Conservation (phyloP, 2,888 invertebrate genomes). For the Chorisops tibialis region DNA sequence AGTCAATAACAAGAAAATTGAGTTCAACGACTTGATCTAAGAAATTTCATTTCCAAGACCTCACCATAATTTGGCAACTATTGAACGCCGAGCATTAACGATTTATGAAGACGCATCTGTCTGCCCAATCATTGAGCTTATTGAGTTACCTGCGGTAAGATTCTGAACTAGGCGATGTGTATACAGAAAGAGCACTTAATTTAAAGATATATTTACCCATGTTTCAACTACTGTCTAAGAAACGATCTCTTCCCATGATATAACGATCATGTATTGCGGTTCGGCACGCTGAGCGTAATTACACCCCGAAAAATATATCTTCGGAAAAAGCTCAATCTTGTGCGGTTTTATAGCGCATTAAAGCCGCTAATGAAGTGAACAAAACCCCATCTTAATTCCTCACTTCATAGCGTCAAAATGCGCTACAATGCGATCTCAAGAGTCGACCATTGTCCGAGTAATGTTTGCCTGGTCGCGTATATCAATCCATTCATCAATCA, state of each 20-base stretch:
- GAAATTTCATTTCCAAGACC: conserved; percentile 5
- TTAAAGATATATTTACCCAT: conserved; percentile 24
- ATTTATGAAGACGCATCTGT: conserved; percentile 18
- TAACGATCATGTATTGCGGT: background rate
- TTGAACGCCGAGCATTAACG: background rate
- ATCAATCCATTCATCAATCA: conserved; percentile 17
- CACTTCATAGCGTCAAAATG: conserved; percentile 14
- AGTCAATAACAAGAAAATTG: conserved; percentile 5
- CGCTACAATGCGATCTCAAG: conserved; percentile 5
- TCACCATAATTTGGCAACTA: background rate
- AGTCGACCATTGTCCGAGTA: background rate
- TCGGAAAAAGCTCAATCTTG: background rate
- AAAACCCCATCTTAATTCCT: conserved; percentile 19
- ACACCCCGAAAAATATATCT: background rate
- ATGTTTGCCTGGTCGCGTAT: background rate
- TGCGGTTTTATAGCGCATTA: conserved; percentile 6
- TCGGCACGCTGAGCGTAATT: conserved; percentile 20
- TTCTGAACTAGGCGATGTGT: conserved; percentile 8
- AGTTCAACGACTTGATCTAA: conserved; percentile 1
- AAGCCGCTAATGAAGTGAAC: conserved; percentile 23
- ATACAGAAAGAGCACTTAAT: conserved; percentile 20
- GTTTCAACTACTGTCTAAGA: conserved; percentile 23
- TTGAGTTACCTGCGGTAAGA: conserved; percentile 1
- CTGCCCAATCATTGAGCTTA: conserved; percentile 10
- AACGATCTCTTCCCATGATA: conserved; percentile 16